Base-by-base conservation (phyloP, 2,113 vertebrate genomes). In the Forbesichthys agassizii region DNA sequence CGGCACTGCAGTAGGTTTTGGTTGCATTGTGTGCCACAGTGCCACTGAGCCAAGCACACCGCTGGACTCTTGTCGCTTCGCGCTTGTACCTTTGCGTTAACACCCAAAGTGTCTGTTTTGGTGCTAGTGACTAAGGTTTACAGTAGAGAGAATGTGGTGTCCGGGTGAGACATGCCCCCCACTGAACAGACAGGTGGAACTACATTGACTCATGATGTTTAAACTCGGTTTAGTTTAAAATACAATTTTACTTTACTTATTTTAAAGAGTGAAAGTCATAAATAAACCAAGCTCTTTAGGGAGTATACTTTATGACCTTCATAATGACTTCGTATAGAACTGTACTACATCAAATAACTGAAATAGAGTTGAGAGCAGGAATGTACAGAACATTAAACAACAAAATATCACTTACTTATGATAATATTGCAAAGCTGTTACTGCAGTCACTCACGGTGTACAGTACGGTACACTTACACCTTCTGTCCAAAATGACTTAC, bases 151-250 rank as follows among this genome's bases (percentile, higher is more conserved):
- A 42, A 5, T 42, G 5, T 42, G 36, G 36, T 42, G 36, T 42
- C 36, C 4, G 36, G 4, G 36, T 42, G 36, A 6, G 36, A 42
- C 5, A 42, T 42, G 36, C 36, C 36, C 7, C 27, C 27, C 27
- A 27, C 27, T 42, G 36, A 42, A 5, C 36, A 42, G 36, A 42
- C 36, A 42, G 36, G 36, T 42, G 36, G 36, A 42, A 42, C 36
- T 42, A 42, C 4, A 42, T 42, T 6, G 20, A 33, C 8, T 4
- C 63, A 18, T 53, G 12, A 62, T 47, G 58, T 65, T 48, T 4
- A 53, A 64, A 9, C 52, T 9, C 2, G 6, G 64, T 80, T 73
- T 78, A 57, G 79, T 81, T 71, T 80, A 74, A 80, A 81, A 81
- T 74, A 64, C 48, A 58, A 13, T n/a, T n/a, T n/a, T n/a, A n/a